Percentiles rank a stretch among this genome's conserved stretches.
Conservation (phyloP, 2,888 invertebrate genomes). For the Agrenia bidenticulata region DNA sequence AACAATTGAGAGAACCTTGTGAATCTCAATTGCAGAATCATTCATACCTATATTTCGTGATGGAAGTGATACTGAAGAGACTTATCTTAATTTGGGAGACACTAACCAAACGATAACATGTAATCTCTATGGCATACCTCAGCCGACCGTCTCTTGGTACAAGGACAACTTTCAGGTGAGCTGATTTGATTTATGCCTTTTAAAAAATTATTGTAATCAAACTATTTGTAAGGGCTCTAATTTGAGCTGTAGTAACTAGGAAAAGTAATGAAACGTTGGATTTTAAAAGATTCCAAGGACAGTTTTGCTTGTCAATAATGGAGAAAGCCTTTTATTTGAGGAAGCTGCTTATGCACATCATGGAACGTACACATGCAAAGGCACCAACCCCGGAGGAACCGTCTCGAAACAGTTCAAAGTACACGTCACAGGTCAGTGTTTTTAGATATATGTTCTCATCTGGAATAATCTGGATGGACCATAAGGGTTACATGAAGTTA, state of each 20-base stretch:
- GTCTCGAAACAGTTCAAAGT: not conserved
- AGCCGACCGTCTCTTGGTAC: not conserved
- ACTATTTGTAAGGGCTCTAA: too few relatives aligned
- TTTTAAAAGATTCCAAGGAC: conserved; percentile 15
- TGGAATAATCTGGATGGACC: too few relatives aligned
- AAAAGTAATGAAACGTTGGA: too few relatives aligned
- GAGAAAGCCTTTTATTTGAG: conserved; percentile 11
- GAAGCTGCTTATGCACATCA: conserved; percentile 4
- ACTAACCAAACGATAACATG: not conserved
- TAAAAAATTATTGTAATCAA: too few relatives aligned
- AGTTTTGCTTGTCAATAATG: conserved; percentile 7
- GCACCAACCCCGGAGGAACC: conserved; percentile 3
- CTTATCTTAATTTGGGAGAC: not conserved
- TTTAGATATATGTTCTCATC: too few relatives aligned
- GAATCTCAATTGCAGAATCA: too few relatives aligned
- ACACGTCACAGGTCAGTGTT: not conserved
- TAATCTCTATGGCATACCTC: not conserved
- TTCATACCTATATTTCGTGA: too few relatives aligned
- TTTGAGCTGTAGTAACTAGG: too few relatives aligned
- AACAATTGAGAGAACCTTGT: too few relatives aligned
- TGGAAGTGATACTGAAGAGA: not conserved
- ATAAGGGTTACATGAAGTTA: too few relatives aligned
- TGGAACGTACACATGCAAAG: not conserved
- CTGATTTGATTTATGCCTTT: too few relatives aligned
- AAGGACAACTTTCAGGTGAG: not conserved